Evolutionary conservation across 2,113 vertebrate genomes (phyloP).

Genomic region (Argyrosomus japonicus): DNA sequence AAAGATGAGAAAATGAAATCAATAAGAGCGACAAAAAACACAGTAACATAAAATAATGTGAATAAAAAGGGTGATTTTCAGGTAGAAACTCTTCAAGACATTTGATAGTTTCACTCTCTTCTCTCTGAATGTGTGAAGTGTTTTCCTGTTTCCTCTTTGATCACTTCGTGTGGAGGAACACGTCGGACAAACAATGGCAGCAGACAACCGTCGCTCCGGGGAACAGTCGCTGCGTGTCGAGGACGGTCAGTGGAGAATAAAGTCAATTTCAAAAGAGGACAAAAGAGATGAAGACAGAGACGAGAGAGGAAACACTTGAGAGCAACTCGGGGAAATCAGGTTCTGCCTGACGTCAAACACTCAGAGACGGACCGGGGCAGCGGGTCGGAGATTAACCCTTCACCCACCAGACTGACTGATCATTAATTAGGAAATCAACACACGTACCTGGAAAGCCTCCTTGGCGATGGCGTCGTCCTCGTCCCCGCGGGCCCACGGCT

Average conservation of each 20-base stretch:
- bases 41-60: no score
- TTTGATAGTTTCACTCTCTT: no score
- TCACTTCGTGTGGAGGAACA: background rate
- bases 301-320: background rate
- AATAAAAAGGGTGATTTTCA: no score
- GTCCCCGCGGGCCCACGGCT: conserved; percentile 90
- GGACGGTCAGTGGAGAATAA: conserved; percentile 3
- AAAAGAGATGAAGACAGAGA: background rate
- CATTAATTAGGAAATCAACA: no score
- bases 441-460: conserved; percentile 88
- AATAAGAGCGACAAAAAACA: no score
- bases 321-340: background rate
- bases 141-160: background rate
- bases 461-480: conserved; percentile 82
- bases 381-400: background rate
- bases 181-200: background rate
- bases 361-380: background rate
- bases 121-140: background rate
- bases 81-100: no score
- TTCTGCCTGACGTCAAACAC: background rate
- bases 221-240: background rate
- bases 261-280: background rate
- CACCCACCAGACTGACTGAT: background rate
- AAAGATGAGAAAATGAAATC: no score
- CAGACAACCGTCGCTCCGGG: background rate